Conservation (phyloP, 2,113 vertebrate genomes). For the Zapornia atra region DNA sequence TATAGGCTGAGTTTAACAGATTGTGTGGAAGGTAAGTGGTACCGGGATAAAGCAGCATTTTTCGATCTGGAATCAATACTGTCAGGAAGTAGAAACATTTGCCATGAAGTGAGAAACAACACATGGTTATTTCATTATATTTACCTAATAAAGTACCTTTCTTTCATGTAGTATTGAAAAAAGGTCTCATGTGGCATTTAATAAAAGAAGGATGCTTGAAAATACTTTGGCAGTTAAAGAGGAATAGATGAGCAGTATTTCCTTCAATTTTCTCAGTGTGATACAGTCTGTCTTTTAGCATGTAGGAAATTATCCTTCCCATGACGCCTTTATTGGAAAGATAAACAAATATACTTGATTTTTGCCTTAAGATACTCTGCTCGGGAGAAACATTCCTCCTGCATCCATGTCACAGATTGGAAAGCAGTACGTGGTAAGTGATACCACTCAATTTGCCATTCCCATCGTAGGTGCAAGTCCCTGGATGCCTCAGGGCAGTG, state of each 20-base stretch:
- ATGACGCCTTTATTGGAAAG: background rate
- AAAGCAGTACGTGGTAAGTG: background rate
- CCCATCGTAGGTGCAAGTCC: rapidly evolving
- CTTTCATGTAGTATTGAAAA: conserved; percentile 35
- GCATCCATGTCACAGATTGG: background rate
- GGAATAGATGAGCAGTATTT: background rate
- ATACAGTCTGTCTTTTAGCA: background rate
- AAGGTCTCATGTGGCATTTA: conserved; percentile 38
- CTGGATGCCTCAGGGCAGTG: background rate
- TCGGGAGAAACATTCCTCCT: background rate
- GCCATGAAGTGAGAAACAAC: conserved; percentile 58
- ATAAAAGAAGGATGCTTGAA: conserved; percentile 43
- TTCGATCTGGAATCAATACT: conserved; percentile 67
- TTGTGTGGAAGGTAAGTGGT: background rate
- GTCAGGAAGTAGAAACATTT: conserved; percentile 62
- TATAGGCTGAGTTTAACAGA: background rate
- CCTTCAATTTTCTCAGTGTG: background rate
- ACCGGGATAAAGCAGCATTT: background rate
- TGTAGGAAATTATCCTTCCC: background rate
- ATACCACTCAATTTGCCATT: rapidly evolving
- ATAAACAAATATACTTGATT: background rate
- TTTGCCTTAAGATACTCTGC: background rate
- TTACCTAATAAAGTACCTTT: conserved; percentile 53
- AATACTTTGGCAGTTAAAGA: background rate
- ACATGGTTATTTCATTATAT: conserved; percentile 65